Conservation (phyloP, 2,113 vertebrate genomes). For the Mellivora capensis region DNA sequence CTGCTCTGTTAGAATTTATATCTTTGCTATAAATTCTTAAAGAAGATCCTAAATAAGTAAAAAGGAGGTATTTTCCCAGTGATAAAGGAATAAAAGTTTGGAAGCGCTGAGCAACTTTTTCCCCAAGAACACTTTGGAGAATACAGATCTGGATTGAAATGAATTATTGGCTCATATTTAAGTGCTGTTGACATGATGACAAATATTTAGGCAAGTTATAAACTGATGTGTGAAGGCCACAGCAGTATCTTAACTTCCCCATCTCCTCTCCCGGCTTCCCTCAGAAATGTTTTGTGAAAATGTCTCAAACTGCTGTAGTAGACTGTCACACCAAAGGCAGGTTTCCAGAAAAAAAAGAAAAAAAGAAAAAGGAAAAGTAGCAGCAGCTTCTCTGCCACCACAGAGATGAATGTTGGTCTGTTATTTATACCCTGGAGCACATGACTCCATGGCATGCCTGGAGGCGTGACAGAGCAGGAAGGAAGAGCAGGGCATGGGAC, state of each 20-base stretch:
- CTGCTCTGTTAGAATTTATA: neutral
- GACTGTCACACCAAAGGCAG: conserved; percentile 63
- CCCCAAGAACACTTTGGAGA: conserved; percentile 17
- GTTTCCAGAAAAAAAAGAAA: conserved; percentile 54
- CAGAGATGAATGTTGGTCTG: conserved; percentile 28
- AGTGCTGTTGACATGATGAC: conserved; percentile 54
- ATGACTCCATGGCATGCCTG: neutral
- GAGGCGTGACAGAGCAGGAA: neutral
- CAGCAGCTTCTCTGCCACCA: conserved; percentile 34
- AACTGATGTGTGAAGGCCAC: conserved; percentile 67
- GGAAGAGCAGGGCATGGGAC: neutral
- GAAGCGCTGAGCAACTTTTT: conserved; percentile 20
- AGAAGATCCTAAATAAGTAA: neutral
- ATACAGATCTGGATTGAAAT: conserved; percentile 41
- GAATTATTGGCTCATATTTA: conserved; percentile 51
- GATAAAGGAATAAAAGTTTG: neutral
- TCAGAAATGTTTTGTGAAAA: conserved; percentile 69
- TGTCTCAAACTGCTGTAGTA: conserved; percentile 62
- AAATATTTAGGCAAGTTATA: conserved; percentile 71
- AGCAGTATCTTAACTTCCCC: conserved; percentile 46
- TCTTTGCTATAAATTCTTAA: neutral
- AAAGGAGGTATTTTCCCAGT: neutral
- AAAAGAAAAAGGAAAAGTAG: neutral
- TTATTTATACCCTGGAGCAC: neutral
- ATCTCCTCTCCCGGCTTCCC: conserved; percentile 17